phyloP scores from a whole-genome alignment of 2,797 vertebrate species.

The Molossus molossus region DNA sequence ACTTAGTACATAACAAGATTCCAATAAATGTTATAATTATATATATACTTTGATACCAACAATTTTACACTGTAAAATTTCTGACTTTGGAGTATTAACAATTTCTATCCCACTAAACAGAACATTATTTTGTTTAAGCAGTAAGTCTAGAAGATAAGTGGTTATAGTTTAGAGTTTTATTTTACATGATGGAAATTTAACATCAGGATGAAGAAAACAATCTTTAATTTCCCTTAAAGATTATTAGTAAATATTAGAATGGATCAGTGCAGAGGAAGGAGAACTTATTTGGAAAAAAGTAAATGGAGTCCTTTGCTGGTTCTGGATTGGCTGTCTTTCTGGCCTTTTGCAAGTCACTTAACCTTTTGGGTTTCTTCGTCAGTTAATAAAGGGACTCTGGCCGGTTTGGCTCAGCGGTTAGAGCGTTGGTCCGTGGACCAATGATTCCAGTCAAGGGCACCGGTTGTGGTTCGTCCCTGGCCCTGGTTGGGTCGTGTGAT shows the following conservation, averaged over 20 bases:
- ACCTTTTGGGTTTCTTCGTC: neutral
- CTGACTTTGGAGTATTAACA: neutral
- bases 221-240: neutral
- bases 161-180: neutral
- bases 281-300: neutral
- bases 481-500: too few species aligned
- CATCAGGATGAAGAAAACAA: slow-evolving; percentile 38
- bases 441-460: too few species aligned
- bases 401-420: too few species aligned
- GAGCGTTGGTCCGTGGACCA: too few species aligned
- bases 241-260: slow-evolving; percentile 9
- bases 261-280: neutral
- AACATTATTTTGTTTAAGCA: slow-evolving; percentile 50
- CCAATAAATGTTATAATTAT: slow-evolving; percentile 45
- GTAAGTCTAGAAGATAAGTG: slow-evolving; percentile 35
- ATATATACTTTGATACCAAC: neutral
- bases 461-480: too few species aligned
- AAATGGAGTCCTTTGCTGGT: neutral
- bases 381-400: slow-evolving; percentile 2
- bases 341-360: neutral
- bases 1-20: slow-evolving; percentile 47
- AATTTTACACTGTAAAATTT: slow-evolving; percentile 53
- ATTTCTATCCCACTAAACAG: slow-evolving; percentile 21
- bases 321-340: neutral
- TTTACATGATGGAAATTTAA: slow-evolving; percentile 46